Percentiles rank a stretch among this genome's conserved stretches.
phyloP scores from a whole-genome alignment of 2,797 vertebrate genomes.

The Sebastes goodei region DNA sequence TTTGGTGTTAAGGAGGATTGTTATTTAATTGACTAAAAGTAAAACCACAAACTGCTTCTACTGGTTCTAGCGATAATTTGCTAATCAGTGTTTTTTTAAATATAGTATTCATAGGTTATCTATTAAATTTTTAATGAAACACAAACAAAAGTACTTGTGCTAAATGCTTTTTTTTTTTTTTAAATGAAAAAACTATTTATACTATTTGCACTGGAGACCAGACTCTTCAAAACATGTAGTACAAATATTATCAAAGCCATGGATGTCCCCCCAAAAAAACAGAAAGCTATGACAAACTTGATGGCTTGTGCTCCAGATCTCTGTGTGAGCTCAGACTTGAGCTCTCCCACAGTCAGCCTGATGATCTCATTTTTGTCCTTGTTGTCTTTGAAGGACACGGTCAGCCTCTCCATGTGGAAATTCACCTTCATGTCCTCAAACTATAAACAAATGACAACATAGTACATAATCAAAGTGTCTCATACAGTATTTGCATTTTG shows the following conservation, averaged over 20 bases:
- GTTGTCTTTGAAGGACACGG: conserved; percentile 88
- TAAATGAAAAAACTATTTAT: neutral
- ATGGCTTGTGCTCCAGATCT: conserved; percentile 95
- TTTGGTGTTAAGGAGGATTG: neutral
- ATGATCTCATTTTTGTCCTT: conserved; percentile 87
- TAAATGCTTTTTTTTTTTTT: neutral
- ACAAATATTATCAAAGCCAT: neutral
- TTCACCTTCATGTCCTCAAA: conserved; percentile 94
- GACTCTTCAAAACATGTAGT: neutral
- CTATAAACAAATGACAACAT: conserved; percentile 73
- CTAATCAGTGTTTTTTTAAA: neutral
- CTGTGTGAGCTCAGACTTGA: conserved; percentile 89
- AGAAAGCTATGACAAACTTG: conserved; percentile 79
- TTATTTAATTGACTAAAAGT: neutral
- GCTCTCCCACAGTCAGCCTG: conserved; percentile 87
- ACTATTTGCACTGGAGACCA: neutral
- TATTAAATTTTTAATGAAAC: neutral
- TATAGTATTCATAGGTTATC: neutral
- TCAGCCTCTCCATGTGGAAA: conserved; percentile 90
- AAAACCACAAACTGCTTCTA: neutral
- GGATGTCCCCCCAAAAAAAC: neutral
- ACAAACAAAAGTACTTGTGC: neutral
- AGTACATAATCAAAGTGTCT: neutral
- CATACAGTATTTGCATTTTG: neutral
- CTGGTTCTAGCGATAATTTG: neutral